A percentile compares a stretch with the other conserved stretches of the same genome.
These are phyloP conservation scores for Pristis pectinata DNA, from an alignment of 2,797 vertebrate species.

Conservation along the genomic window DNA sequence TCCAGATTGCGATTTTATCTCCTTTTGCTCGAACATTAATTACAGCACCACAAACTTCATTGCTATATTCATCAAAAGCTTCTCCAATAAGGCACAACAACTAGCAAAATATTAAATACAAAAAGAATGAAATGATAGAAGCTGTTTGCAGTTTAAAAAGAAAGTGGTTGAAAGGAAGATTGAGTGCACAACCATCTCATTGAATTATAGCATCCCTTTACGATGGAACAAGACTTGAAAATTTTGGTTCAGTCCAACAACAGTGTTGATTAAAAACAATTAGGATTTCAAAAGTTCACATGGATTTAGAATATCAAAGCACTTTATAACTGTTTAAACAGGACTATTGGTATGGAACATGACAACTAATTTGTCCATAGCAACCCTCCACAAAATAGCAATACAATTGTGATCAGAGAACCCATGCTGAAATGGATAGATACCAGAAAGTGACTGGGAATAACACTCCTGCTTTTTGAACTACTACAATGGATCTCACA, in stretches of 20 bases:
- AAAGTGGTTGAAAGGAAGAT: no score
- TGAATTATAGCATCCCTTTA: neutral
- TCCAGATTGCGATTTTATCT: conserved; percentile 80
- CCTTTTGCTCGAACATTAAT: conserved; percentile 73
- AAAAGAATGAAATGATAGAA: neutral
- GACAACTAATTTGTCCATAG: neutral
- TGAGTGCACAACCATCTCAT: neutral
- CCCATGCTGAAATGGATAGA: neutral
- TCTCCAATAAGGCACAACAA: conserved; percentile 74
- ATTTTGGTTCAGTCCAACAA: neutral
- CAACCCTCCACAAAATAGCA: neutral
- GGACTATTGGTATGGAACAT: neutral
- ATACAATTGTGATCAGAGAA: neutral
- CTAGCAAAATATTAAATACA: conserved; percentile 46
- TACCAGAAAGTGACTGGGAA: no score
- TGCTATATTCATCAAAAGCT: conserved; percentile 61
- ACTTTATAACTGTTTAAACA: neutral
- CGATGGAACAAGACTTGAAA: neutral
- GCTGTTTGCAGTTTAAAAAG: no score
- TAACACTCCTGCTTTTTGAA: neutral
- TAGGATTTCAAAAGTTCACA: no score
- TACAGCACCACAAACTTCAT: conserved; percentile 71
- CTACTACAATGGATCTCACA: no score
- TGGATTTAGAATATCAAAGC: neutral
- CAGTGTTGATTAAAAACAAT: neutral